Evolutionary conservation across 2,797 vertebrate genomes (phyloP).

Genomic region (Pipistrellus kuhlii): DNA sequence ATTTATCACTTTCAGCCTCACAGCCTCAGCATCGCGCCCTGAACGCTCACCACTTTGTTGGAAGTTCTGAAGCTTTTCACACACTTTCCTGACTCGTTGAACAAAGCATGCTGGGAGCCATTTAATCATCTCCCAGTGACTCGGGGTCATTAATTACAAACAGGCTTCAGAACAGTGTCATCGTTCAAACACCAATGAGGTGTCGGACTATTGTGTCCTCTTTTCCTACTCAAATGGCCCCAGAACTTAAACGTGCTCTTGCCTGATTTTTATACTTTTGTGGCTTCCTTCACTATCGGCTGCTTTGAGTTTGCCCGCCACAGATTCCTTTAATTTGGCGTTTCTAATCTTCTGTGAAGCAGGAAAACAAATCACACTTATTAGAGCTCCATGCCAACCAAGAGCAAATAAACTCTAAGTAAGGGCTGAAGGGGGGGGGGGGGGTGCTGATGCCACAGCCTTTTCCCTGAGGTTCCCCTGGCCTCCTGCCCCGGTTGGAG

Average conservation of each 20-base stretch:
- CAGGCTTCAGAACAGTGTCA: background rate
- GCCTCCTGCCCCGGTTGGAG: background rate
- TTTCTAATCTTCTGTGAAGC: background rate
- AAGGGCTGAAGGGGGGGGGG: background rate
- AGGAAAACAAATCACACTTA: slow-evolving; percentile 28
- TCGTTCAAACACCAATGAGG: background rate
- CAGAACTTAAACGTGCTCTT: slow-evolving; percentile 31
- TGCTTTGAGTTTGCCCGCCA: background rate
- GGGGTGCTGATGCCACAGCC: background rate
- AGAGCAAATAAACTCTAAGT: background rate
- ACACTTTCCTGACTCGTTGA: slow-evolving; percentile 27
- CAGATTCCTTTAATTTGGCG: slow-evolving; percentile 6
- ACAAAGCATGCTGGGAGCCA: background rate
- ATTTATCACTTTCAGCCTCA: slow-evolving; percentile 14
- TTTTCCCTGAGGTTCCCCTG: background rate
- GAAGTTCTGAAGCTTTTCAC: slow-evolving; percentile 39
- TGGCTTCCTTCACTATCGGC: background rate
- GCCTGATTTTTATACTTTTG: background rate
- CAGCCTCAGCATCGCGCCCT: background rate
- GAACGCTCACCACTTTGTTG: background rate
- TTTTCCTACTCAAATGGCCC: background rate
- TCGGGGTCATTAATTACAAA: background rate
- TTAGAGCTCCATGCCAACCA: background rate
- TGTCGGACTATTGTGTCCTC: background rate
- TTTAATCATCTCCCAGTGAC: background rate